phyloP scores from a whole-genome alignment of 2,797 vertebrate genomes.

The Clamator glandarius region DNA sequence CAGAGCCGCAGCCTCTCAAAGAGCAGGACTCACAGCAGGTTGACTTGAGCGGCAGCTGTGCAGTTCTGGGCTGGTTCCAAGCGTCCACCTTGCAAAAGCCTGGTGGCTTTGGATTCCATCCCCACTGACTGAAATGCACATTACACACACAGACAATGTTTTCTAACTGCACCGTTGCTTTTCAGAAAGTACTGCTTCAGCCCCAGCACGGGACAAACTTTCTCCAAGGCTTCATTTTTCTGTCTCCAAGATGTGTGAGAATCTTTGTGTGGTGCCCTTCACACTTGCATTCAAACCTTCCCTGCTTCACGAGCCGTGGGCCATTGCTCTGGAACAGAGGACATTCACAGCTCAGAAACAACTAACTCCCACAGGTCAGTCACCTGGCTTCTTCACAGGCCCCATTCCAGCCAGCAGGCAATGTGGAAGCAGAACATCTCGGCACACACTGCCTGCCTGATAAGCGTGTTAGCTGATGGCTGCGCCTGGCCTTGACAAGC shows the following conservation, averaged over 20 bases:
- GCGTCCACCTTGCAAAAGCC: background rate
- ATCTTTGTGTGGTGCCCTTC: slow-evolving; percentile 64
- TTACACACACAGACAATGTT: background rate
- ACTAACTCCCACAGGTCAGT: slow-evolving; percentile 52
- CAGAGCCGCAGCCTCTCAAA: slow-evolving; percentile 11
- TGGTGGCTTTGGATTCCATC: background rate
- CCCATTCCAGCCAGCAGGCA: slow-evolving; percentile 20
- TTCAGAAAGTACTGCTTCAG: background rate
- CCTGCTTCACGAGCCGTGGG: slow-evolving; percentile 45
- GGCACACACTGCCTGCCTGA: background rate
- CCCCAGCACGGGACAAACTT: background rate
- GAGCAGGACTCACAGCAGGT: slow-evolving; percentile 21
- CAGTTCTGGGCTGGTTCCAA: slow-evolving; percentile 22
- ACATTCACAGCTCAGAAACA: slow-evolving; percentile 44
- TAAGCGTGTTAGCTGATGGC: background rate
- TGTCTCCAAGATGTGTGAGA: background rate
- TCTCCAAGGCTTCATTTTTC: slow-evolving; percentile 29
- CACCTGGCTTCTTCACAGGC: slow-evolving; percentile 33
- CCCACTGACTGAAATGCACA: background rate
- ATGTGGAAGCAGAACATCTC: background rate
- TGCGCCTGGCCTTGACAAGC: background rate
- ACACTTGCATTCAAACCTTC: slow-evolving; percentile 49
- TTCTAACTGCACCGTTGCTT: background rate
- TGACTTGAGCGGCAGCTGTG: slow-evolving; percentile 24
- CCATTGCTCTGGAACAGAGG: slow-evolving; percentile 54